Conservation (phyloP, 1,140 invertebrate species). For the Ceratina australensis region DNA sequence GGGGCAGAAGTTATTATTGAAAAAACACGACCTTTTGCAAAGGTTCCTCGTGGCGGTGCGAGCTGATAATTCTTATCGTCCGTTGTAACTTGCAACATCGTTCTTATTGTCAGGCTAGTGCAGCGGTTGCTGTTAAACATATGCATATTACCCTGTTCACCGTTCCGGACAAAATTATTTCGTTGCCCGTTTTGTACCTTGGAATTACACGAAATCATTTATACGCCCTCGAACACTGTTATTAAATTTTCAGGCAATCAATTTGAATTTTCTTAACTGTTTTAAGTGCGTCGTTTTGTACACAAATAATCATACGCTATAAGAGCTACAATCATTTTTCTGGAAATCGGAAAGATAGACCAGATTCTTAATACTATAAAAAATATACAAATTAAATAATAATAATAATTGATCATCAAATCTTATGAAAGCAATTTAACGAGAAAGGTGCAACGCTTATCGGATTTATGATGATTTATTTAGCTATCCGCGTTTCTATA, state of each 20-base stretch:
- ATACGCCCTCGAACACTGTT: too few relatives aligned
- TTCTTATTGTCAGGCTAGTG: neutral
- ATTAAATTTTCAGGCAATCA: too few relatives aligned
- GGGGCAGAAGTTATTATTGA: slow-evolving; percentile 38
- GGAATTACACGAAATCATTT: too few relatives aligned
- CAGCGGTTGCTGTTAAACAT: neutral
- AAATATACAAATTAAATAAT: too few relatives aligned
- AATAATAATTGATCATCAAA: too few relatives aligned
- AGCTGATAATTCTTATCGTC: slow-evolving; percentile 37
- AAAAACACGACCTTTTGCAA: slow-evolving; percentile 7
- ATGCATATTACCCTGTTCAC: neutral
- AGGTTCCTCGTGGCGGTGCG: neutral
- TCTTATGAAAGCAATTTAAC: too few relatives aligned
- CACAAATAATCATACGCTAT: neutral
- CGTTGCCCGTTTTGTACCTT: too few relatives aligned
- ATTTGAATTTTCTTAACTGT: too few relatives aligned
- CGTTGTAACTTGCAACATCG: slow-evolving; percentile 13
- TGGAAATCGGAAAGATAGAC: too few relatives aligned
- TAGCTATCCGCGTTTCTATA: neutral
- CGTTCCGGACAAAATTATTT: neutral
- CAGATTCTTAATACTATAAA: too few relatives aligned
- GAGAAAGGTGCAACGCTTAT: too few relatives aligned
- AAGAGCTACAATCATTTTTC: too few relatives aligned
- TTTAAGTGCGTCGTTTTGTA: neutral
- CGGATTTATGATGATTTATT: slow-evolving; percentile 9